Evolutionary conservation across 2,888 invertebrate genomes (phyloP).

Genomic region (Cenopis cana): DNA sequence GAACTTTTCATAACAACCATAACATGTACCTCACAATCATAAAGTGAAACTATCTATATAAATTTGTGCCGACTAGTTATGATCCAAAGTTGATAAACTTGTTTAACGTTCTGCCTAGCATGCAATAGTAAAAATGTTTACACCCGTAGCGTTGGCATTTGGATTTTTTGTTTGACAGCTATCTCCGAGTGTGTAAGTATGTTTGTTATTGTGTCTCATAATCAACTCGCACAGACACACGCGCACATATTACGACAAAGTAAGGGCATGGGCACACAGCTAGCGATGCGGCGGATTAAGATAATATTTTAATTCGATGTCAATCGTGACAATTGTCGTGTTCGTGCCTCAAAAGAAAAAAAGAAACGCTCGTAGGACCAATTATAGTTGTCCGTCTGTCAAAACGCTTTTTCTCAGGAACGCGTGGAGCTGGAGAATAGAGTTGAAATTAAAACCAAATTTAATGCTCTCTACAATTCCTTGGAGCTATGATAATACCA

Average conservation of each 20-base stretch:
- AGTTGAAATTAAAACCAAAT: too few species aligned
- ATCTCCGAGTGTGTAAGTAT: not conserved
- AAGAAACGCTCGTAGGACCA: too few species aligned
- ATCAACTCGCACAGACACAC: not conserved
- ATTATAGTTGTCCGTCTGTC: too few species aligned
- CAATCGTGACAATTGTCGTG: too few species aligned
- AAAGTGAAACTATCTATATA: not conserved
- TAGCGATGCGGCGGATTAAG: not conserved
- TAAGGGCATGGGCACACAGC: not conserved
- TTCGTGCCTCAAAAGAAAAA: too few species aligned
- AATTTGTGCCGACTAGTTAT: not conserved
- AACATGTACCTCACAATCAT: not conserved
- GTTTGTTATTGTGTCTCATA: not conserved
- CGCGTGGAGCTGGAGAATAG: too few species aligned
- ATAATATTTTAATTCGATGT: too few species aligned
- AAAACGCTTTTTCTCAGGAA: too few species aligned
- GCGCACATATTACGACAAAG: not conserved
- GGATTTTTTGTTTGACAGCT: constrained; percentile 3
- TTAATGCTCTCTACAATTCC: too few species aligned
- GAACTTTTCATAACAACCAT: too few species aligned
- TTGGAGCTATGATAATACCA: too few species aligned
- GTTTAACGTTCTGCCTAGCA: not conserved
- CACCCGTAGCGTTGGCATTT: not conserved
- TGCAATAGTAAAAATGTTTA: not conserved
- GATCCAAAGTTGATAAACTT: not conserved